Evolutionary conservation across 1,140 invertebrate genomes (phyloP).

Genomic region (Meteorus sp.): DNA sequence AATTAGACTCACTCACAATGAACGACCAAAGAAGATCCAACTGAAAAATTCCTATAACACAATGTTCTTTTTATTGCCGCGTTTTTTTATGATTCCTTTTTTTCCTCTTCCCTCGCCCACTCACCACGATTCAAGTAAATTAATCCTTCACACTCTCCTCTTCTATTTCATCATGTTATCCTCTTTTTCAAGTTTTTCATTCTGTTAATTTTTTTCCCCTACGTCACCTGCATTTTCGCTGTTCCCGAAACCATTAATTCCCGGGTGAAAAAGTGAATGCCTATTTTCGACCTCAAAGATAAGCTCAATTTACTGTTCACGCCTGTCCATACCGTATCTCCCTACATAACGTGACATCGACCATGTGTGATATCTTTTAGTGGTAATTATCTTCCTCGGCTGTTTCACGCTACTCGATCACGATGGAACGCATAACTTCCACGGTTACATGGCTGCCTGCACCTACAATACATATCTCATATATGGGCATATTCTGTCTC

Average conservation of each 20-base stretch:
- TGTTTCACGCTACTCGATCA: conserved; percentile 12
- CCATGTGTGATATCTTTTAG: neutral
- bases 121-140: conserved; percentile 11
- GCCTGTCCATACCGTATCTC: too few relatives aligned
- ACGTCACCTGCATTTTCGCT: conserved; percentile 20
- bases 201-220: conserved; percentile 8
- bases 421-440: neutral
- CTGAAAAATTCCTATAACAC: too few relatives aligned
- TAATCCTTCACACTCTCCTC: neutral
- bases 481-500: too few relatives aligned
- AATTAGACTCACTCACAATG: too few relatives aligned
- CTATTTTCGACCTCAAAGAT: neutral
- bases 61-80: too few relatives aligned
- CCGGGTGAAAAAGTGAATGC: neutral
- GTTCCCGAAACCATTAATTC: conserved; percentile 15
- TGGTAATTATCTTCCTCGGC: conserved; percentile 8
- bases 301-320: conserved; percentile 1
- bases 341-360: too few relatives aligned
- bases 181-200: conserved; percentile 9
- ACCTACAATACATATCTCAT: too few relatives aligned
- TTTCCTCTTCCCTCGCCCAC: conserved; percentile 37
- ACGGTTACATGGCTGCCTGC: too few relatives aligned
- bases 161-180: conserved; percentile 4
- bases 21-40: too few relatives aligned
- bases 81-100: too few relatives aligned